These are phyloP conservation scores for Orchesellides sinensis DNA, from an alignment of 2,888 invertebrate genomes.

Conservation along the genomic window DNA sequence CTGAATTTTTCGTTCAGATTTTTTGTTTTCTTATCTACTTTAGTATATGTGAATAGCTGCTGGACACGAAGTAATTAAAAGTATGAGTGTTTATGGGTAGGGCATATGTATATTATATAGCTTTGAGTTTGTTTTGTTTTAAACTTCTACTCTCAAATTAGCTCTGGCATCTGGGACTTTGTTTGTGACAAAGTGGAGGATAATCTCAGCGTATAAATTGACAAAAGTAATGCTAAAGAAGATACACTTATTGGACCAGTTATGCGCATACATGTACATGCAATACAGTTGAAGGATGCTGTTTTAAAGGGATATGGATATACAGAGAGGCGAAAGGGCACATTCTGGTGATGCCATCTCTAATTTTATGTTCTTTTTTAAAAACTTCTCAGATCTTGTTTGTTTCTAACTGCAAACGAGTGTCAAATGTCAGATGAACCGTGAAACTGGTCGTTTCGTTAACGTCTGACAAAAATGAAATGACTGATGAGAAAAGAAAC, in stretches of 20 bases:
- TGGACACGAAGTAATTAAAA: constrained; percentile 38
- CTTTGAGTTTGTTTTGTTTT: constrained; percentile 36
- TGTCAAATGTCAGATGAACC: constrained; percentile 65
- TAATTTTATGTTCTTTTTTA: constrained; percentile 14
- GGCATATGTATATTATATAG: too few relatives aligned
- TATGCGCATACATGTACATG: too few relatives aligned
- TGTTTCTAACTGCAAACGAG: constrained; percentile 19
- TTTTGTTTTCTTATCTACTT: not conserved
- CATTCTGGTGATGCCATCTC: constrained; percentile 17
- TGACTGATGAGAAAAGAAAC: constrained; percentile 40
- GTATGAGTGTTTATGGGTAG: constrained; percentile 20
- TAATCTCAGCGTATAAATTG: too few relatives aligned
- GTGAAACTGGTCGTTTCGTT: constrained; percentile 45
- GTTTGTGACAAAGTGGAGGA: constrained; percentile 38
- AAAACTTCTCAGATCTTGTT: constrained; percentile 10
- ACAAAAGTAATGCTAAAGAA: not conserved
- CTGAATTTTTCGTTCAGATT: too few relatives aligned
- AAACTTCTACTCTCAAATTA: constrained; percentile 45
- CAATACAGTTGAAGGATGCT: too few relatives aligned
- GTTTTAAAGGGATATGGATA: too few relatives aligned
- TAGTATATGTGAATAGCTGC: not conserved
- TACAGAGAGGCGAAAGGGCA: not conserved
- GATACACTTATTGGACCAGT: too few relatives aligned
- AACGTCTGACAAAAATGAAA: constrained; percentile 1
- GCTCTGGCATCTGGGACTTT: constrained; percentile 52